phyloP scores from a whole-genome alignment of 2,797 vertebrate genomes.

The Malacoctenus gilli region DNA sequence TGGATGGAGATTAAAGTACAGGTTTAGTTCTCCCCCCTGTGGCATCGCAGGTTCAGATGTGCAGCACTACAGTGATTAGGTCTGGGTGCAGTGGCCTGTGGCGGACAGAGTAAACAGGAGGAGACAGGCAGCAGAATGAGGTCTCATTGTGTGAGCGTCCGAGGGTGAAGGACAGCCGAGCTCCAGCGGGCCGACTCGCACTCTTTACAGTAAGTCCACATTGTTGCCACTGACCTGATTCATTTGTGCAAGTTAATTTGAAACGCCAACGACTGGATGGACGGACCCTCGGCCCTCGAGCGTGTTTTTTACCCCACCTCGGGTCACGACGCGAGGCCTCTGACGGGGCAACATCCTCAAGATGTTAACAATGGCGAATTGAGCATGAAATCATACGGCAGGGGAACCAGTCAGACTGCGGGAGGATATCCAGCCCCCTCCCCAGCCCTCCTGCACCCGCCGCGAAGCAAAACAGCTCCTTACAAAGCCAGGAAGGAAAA shows the following conservation, averaged over 20 bases:
- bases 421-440: conserved; percentile 8
- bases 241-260: conserved; percentile 24
- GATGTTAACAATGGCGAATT: conserved; percentile 18
- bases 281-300: neutral
- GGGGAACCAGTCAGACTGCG: conserved; percentile 26
- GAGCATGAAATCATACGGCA: conserved; percentile 30
- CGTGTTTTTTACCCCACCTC: conserved; percentile 5
- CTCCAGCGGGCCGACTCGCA: conserved; percentile 10
- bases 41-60: conserved; percentile 41
- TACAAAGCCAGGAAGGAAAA: conserved; percentile 78
- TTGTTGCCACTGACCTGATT: conserved; percentile 11
- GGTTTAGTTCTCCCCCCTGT: conserved; percentile 8
- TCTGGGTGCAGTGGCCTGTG: conserved; percentile 33
- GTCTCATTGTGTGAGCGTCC: conserved; percentile 24
- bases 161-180: conserved; percentile 31
- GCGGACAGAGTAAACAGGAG: conserved; percentile 30
- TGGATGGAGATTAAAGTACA: neutral
- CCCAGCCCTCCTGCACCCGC: conserved; percentile 16
- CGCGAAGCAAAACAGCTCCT: conserved; percentile 45
- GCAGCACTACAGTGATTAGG: conserved; percentile 49
- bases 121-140: conserved; percentile 44
- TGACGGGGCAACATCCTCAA: conserved; percentile 6
- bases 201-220: conserved; percentile 2
- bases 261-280: conserved; percentile 13
- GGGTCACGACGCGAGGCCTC: conserved; percentile 25